Evolutionary conservation across 2,797 vertebrate species (phyloP).

Genomic region (Myiothlypis chrysogaster): DNA sequence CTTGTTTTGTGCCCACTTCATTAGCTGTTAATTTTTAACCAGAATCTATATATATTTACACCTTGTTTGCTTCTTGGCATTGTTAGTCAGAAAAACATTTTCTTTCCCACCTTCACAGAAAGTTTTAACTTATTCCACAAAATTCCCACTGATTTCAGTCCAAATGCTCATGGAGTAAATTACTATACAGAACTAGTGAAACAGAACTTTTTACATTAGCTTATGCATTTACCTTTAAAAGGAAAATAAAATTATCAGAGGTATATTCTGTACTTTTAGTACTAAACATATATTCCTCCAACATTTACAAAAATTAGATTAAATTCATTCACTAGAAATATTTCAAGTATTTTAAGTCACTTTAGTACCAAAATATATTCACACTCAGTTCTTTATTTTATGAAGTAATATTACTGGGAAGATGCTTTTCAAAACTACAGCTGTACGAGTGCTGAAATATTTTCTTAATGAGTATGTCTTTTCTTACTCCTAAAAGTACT

Average conservation of each 20-base stretch:
- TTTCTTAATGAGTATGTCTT: not conserved
- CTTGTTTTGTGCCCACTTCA: not conserved
- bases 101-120: not conserved
- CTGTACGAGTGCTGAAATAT: not conserved
- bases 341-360: not conserved
- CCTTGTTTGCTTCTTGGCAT: not conserved
- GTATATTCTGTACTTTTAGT: not conserved
- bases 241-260: not conserved
- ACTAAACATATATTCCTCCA: not conserved
- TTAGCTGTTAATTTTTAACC: not conserved
- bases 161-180: not conserved
- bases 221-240: not conserved
- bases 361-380: not conserved
- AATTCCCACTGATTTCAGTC: not conserved
- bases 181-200: not conserved
- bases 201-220: not conserved
- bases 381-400: not conserved
- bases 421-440: not conserved
- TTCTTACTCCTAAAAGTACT: not conserved
- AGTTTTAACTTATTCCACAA: not conserved
- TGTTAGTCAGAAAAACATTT: not conserved
- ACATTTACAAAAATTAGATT: not conserved
- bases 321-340: not conserved
- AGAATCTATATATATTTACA: not conserved
- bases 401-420: not conserved